Evolutionary conservation across 2,797 vertebrate species (phyloP).

Genomic region (Clamator glandarius): DNA sequence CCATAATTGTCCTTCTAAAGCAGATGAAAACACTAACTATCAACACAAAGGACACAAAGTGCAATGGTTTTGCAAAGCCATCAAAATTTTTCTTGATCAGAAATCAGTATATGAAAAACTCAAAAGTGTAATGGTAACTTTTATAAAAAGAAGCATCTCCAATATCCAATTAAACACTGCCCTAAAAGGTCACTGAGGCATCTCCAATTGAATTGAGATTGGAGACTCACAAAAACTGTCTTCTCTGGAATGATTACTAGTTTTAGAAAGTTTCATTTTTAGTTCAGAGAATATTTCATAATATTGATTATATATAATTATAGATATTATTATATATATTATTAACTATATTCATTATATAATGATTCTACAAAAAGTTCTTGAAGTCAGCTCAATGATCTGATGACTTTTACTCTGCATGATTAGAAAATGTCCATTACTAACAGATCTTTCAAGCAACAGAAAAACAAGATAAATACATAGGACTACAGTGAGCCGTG

Average conservation of each 20-base stretch:
- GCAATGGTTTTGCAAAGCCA: background rate
- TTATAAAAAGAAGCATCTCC: background rate
- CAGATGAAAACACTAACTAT: background rate
- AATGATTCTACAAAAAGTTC: background rate
- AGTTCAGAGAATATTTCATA: background rate
- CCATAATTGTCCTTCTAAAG: background rate
- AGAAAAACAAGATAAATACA: background rate
- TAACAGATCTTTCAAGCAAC: background rate
- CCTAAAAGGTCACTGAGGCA: background rate
- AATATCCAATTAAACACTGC: background rate
- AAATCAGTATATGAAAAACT: background rate
- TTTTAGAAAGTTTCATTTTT: background rate
- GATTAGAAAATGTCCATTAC: background rate
- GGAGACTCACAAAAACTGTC: background rate
- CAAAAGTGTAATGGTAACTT: background rate
- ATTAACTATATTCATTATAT: background rate
- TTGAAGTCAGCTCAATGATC: background rate
- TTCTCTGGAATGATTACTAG: background rate
- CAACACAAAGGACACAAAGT: background rate
- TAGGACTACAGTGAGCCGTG: background rate
- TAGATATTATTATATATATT: too few species aligned
- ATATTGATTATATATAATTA: background rate
- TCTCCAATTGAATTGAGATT: background rate
- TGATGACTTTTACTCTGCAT: background rate
- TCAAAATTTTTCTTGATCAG: background rate